These are phyloP conservation scores for Hydrochoerus hydrochaeris DNA, from an alignment of 2,113 vertebrate species.

Conservation along the genomic window DNA sequence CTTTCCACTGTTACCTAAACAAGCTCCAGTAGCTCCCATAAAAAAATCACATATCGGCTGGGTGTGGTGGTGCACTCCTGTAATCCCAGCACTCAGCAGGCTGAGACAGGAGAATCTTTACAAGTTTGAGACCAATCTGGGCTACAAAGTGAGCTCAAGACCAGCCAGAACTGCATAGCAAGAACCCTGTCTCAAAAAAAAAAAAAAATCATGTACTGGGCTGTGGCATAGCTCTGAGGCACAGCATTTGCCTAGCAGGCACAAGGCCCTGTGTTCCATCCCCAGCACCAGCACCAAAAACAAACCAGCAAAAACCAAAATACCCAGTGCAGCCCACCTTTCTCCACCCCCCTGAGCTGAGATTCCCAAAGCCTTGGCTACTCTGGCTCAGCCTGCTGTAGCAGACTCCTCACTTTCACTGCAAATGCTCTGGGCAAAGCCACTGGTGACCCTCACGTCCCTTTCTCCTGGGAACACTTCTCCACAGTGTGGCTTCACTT, in stretches of 20 bases:
- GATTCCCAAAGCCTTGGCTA: background rate
- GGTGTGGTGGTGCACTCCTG: too few relatives aligned
- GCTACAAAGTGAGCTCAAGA: too few relatives aligned
- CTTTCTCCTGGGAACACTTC: background rate
- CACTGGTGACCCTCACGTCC: background rate
- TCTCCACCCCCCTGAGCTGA: background rate
- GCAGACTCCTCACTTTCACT: background rate
- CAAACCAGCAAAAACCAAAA: background rate
- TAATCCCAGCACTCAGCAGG: too few relatives aligned
- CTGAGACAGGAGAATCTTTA: too few relatives aligned
- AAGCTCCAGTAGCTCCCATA: background rate
- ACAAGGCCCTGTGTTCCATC: background rate
- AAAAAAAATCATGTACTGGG: background rate
- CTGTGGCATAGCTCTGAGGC: background rate
- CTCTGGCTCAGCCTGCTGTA: background rate
- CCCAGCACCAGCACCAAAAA: background rate
- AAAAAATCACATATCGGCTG: background rate
- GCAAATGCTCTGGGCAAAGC: background rate
- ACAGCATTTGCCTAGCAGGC: background rate
- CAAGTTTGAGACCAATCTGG: too few relatives aligned
- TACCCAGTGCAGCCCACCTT: background rate
- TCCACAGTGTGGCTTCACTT: background rate
- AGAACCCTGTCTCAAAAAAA: too few relatives aligned
- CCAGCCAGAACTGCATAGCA: too few relatives aligned
- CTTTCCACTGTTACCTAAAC: slow-evolving; percentile 10